Percentiles rank a stretch among this genome's conserved stretches.
Evolutionary conservation across 2,888 invertebrate genomes (phyloP).

Genomic region (Aspidiotus destructor): DNA sequence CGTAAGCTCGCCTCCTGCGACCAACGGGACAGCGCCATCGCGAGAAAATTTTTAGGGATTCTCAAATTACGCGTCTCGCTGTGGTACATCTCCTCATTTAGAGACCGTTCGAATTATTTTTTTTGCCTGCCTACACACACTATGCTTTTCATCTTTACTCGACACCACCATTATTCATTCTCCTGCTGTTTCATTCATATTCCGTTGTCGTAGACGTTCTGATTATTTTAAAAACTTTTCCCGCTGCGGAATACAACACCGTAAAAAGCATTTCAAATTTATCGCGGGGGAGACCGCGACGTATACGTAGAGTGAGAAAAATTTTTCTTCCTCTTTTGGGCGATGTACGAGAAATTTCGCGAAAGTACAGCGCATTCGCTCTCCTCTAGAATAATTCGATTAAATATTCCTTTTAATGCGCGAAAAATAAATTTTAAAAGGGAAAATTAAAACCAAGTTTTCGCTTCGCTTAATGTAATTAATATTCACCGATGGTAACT

Average conservation of each 20-base stretch:
- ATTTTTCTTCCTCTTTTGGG: no score
- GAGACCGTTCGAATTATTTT: no score
- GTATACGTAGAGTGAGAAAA: no score
- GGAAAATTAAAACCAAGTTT: slow-evolving; percentile 30
- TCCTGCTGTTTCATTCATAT: slow-evolving; percentile 1
- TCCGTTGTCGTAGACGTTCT: not conserved
- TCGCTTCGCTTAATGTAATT: slow-evolving; percentile 32
- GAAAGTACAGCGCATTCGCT: not conserved
- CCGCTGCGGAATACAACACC: not conserved
- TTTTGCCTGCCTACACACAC: no score
- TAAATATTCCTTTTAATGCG: slow-evolving; percentile 31
- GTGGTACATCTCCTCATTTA: no score
- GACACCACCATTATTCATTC: not conserved
- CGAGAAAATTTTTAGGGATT: no score
- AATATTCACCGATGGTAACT: slow-evolving; percentile 31
- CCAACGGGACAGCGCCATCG: no score
- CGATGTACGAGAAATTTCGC: no score
- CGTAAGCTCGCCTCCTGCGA: no score
- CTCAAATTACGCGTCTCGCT: no score
- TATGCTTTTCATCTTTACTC: not conserved
- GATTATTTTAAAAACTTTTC: slow-evolving; percentile 2
- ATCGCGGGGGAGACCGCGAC: not conserved
- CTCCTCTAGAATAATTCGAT: slow-evolving; percentile 28
- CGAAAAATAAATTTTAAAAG: slow-evolving; percentile 29
- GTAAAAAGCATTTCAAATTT: not conserved